Conservation (phyloP, 2,797 vertebrate species). For the Sebastolobus alascanus region DNA sequence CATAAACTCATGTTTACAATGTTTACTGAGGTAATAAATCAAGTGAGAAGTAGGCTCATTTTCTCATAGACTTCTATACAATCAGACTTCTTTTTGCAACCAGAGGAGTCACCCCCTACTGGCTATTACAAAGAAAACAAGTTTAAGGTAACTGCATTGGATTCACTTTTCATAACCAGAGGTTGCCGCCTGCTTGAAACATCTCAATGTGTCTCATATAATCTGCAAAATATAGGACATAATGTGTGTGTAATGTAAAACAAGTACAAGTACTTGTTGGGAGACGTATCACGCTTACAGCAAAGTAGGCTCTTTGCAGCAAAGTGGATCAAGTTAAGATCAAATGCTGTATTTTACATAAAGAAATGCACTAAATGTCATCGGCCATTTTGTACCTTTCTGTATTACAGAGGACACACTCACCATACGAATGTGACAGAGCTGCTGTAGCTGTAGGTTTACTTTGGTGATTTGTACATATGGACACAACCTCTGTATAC, state of each 20-base stretch:
- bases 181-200: background rate
- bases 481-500: background rate
- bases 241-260: background rate
- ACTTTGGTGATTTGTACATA: background rate
- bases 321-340: background rate
- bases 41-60: too few relatives aligned
- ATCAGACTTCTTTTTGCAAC: too few relatives aligned
- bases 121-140: too few relatives aligned
- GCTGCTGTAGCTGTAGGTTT: background rate
- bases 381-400: background rate
- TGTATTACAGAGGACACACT: background rate
- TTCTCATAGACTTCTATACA: too few relatives aligned
- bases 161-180: too few relatives aligned
- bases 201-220: background rate
- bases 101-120: too few relatives aligned
- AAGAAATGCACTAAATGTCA: background rate
- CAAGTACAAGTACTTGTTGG: background rate
- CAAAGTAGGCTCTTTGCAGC: background rate
- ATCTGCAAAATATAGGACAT: background rate
- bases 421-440: background rate
- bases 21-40: too few relatives aligned
- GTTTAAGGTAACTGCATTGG: too few relatives aligned
- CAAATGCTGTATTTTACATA: background rate
- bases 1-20: too few relatives aligned
- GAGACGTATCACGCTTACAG: background rate